Conservation (phyloP, 2,113 vertebrate genomes). For the Eidolon helvum region DNA sequence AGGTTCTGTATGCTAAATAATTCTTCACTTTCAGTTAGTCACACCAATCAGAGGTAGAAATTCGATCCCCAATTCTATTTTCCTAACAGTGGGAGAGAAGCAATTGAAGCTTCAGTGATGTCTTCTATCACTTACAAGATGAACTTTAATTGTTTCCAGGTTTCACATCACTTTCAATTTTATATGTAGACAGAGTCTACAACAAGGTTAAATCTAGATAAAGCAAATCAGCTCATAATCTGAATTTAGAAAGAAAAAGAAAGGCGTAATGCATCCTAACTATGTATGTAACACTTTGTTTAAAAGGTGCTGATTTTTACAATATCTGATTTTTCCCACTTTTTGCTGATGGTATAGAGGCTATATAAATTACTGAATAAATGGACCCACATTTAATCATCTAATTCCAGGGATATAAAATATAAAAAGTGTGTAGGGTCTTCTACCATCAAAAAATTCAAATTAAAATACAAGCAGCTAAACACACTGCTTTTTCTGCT, state of each 20-base stretch:
- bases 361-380: not conserved
- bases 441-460: not conserved
- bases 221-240: not conserved
- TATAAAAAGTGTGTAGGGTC: not conserved
- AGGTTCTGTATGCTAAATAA: slow-evolving; percentile 54
- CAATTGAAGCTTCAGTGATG: slow-evolving; percentile 22
- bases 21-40: slow-evolving; percentile 35
- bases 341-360: not conserved
- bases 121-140: slow-evolving; percentile 51
- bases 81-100: slow-evolving; percentile 58
- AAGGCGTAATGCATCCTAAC: not conserved
- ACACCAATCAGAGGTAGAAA: slow-evolving; percentile 29
- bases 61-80: slow-evolving; percentile 36
- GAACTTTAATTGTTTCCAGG: slow-evolving; percentile 56
- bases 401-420: not conserved
- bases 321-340: not conserved
- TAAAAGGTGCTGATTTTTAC: not conserved
- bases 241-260: not conserved
- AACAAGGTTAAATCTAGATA: slow-evolving; percentile 35
- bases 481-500: not conserved
- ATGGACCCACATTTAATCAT: not conserved
- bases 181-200: not conserved
- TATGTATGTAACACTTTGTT: not conserved
- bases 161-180: slow-evolving; percentile 41
- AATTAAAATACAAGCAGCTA: not conserved